phyloP scores from a whole-genome alignment of 2,797 vertebrate species.

The Gymnoscopelus braueri region DNA sequence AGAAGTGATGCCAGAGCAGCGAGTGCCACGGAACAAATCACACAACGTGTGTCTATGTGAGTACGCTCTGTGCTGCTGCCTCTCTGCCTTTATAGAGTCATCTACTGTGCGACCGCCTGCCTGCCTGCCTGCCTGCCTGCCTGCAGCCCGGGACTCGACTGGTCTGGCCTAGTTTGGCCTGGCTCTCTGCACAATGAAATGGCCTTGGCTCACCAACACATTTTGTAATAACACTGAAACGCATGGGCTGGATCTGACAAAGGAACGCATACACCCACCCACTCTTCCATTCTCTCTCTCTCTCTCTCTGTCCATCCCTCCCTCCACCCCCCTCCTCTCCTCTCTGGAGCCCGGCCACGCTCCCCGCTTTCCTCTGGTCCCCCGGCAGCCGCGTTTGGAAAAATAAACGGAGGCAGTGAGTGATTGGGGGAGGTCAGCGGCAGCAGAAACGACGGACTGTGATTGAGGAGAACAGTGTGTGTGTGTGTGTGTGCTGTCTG shows the following conservation, averaged over 20 bases:
- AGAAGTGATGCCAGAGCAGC: conserved; percentile 18
- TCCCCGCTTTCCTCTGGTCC: conserved; percentile 40
- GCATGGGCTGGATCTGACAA: conserved; percentile 57
- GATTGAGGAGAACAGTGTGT: conserved; percentile 39
- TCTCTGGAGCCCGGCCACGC: conserved; percentile 53
- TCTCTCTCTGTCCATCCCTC: background rate
- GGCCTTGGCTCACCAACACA: conserved; percentile 49
- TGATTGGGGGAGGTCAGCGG: conserved; percentile 36
- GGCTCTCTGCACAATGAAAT: conserved; percentile 33
- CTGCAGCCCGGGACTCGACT: conserved; percentile 5
- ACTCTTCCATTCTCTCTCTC: background rate
- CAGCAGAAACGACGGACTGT: conserved; percentile 37
- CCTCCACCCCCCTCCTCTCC: conserved; percentile 37
- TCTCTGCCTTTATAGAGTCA: conserved; percentile 28
- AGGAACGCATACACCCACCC: conserved; percentile 36
- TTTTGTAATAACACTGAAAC: conserved; percentile 58
- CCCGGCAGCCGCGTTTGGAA: conserved; percentile 57
- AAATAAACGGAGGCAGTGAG: conserved; percentile 57
- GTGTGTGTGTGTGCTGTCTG: conserved; percentile 31
- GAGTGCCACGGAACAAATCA: conserved; percentile 24
- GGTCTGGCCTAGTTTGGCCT: conserved; percentile 22
- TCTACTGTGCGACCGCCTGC: background rate
- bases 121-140: too few relatives aligned
- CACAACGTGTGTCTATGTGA: conserved; percentile 4
- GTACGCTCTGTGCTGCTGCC: background rate